Evolutionary conservation across 1,140 invertebrate genomes (phyloP), one percentile per base, ranked within the genome.

Genomic region (Geopemphigus sp.): DNA sequence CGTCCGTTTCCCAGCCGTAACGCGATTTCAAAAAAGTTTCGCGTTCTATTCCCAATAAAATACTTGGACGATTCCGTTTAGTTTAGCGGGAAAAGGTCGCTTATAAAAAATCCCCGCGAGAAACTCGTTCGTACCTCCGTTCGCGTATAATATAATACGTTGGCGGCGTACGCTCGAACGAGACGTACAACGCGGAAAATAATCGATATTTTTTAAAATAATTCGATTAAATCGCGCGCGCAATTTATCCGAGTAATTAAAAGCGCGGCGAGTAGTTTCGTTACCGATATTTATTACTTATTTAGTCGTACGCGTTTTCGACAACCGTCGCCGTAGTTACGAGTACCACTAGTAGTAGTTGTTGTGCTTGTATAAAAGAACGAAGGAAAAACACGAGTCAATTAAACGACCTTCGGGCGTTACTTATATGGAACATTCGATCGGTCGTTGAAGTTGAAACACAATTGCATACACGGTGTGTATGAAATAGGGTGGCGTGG

Each of bases 401-500:
- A 68, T 66, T 66, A 50, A 68, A 68, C 45, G 22, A 19, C 39
- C 14, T 22, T 14, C 12, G 8, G 5, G 12, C 11, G 5, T 39
- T 39, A 39, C 32, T 39, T 39, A 39, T 39, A 39, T 8, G 32
- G 32, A 3, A 17, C 11, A 64, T 32, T 29, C 17, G 4, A 45
- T 3, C 19, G 45, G 10, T 50, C 22, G 24, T 24, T 50, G 39
- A 50, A 68, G 24, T 68, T 19, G 45, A 68, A 68, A 50, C 19
- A 5, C 56, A 50, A 63, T 66, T 66, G 66, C 66, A n/a, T 68
- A 68, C 66, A 47, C n/a, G 45, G 66, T 50, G 66, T 50, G 47
- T n/a, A n/a, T n/a, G 66, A 68, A 68, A 68, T 68, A 50, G 22
- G 66, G 66, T 47, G 66, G 45, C 66, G 66, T 68, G 66, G 66